phyloP scores from a whole-genome alignment of 1,140 invertebrate genomes.

The Hylyphantes graminicola region DNA sequence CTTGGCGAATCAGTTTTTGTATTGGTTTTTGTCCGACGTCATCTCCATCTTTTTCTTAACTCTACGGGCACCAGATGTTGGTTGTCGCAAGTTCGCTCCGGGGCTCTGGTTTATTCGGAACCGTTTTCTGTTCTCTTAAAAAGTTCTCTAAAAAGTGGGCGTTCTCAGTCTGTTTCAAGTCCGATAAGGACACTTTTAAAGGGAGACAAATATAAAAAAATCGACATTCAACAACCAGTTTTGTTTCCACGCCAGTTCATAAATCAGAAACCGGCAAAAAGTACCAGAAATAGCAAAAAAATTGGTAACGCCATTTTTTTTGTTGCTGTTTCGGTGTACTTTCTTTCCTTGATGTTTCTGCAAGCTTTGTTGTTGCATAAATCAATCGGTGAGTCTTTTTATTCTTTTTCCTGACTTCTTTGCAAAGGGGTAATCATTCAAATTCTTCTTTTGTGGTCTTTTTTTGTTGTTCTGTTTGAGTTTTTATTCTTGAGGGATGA shows the following conservation, averaged over 20 bases:
- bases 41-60: too few relatives aligned
- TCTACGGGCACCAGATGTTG: constrained; percentile 23
- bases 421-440: constrained; percentile 49
- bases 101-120: neutral
- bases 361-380: constrained; percentile 37
- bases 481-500: neutral
- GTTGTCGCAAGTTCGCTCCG: constrained; percentile 13
- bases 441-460: constrained; percentile 53
- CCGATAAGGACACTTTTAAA: constrained; percentile 43
- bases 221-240: constrained; percentile 52
- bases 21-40: too few relatives aligned
- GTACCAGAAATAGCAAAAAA: constrained; percentile 14
- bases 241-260: constrained; percentile 42
- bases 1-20: too few relatives aligned
- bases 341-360: neutral
- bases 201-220: constrained; percentile 15
- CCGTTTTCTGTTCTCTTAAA: neutral
- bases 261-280: constrained; percentile 36
- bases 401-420: constrained; percentile 33
- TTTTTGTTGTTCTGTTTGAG: constrained; percentile 3
- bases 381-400: constrained; percentile 44
- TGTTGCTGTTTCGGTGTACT: too few relatives aligned
- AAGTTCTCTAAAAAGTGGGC: constrained; percentile 1
- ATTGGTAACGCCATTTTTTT: constrained; percentile 9
- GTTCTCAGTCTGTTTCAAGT: constrained; percentile 49